Base-by-base conservation (phyloP, 2,888 invertebrate species). In the Arctia plantaginis region DNA sequence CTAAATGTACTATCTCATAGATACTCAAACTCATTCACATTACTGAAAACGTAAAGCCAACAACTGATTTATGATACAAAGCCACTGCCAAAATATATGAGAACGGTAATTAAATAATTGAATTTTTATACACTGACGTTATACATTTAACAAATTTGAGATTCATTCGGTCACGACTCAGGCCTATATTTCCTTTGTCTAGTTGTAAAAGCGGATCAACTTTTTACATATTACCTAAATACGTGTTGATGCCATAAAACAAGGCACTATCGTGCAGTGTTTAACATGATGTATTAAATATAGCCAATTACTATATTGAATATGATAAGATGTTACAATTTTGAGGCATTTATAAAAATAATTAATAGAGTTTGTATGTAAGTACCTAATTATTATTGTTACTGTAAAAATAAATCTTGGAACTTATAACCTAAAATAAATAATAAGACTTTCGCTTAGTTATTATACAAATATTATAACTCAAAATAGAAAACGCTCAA, bases 31-130 rank as follows among this genome's bases (percentile, higher is more conserved):
- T 75, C 73, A 66, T 68, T 71, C 71, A 75, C 73, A 39, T 66
- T 55, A 55, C 51, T 77, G 69, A 71, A 71, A 66, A 44, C 44
- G 20, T 66, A 41, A 35, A 66, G 39, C 27, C 13, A 72, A 66
- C 74, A 55, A 59, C 77, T 83, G 82, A 83, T 84, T 83, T 80
- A 84, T 82, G 78, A 81, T 75, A 73, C 74, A 65, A 73, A 44
- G 27, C 74, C 67, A 75, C 76, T 84, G 84, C 84, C 84, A 81
- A 77, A 74, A 82, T 76, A 71, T 79, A 75, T 79, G 73, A 66
- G 27, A 55, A 51, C 41, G 55, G 51, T 41, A 35, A 51, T 55
- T 55, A 72, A 55, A 55, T 66, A 66, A 47, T 69, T 76, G 65
- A 75, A 80, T 62, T 62, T 62, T 62, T 62, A 62, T 30, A 18